Conservation (phyloP, 1,140 invertebrate genomes). For the Xylocopa sonorina region DNA sequence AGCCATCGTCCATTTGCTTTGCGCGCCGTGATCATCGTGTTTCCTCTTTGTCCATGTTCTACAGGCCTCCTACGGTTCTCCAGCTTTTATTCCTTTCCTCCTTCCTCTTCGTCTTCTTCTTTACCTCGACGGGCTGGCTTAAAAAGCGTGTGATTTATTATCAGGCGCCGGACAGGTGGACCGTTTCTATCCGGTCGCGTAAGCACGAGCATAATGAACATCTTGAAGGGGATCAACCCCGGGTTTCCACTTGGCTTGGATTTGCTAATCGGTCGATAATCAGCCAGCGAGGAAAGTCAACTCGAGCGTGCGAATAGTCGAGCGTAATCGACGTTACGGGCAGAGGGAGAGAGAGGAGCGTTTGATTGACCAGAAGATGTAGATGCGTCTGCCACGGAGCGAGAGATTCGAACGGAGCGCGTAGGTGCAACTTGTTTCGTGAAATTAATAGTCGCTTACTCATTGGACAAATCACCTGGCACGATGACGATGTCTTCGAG, state of each 20-base stretch:
- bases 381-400: background rate
- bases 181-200: constrained; percentile 47
- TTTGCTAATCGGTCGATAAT: constrained; percentile 60
- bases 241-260: constrained; percentile 42
- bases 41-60: constrained; percentile 20
- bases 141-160: constrained; percentile 68
- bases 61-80: constrained; percentile 42
- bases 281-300: constrained; percentile 38
- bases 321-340: constrained; percentile 25
- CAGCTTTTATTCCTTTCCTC: background rate
- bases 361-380: constrained; percentile 5
- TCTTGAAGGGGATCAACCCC: constrained; percentile 40
- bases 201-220: constrained; percentile 56
- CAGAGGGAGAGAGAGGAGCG: background rate
- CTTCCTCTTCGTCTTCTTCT: background rate
- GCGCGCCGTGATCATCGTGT: background rate
- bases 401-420: background rate
- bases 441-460: constrained; percentile 45
- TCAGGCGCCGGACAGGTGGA: constrained; percentile 64
- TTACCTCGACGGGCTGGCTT: constrained; percentile 32
- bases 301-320: constrained; percentile 44
- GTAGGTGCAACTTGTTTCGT: constrained; percentile 37
- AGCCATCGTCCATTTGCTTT: background rate
- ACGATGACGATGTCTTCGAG: constrained; percentile 15
- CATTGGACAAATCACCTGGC: constrained; percentile 37